Percentiles rank a stretch among this genome's conserved stretches.
These are phyloP conservation scores for Prietella phreatophila DNA, from an alignment of 2,113 vertebrate species.

Conservation along the genomic window DNA sequence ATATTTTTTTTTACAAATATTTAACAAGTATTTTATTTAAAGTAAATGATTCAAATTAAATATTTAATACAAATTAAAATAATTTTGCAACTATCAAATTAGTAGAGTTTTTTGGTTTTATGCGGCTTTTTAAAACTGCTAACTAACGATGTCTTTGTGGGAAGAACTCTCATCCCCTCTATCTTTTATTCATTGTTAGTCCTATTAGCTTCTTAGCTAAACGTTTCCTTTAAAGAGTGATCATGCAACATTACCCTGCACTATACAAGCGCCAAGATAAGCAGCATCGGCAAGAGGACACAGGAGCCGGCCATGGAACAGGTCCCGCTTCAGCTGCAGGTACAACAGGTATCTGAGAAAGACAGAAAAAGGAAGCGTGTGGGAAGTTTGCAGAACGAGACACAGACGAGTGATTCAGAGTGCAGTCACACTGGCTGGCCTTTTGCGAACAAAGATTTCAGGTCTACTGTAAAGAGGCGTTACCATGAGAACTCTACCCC, in stretches of 20 bases:
- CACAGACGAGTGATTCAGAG: neutral
- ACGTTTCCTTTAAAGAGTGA: neutral
- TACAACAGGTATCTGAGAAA: constrained; percentile 90
- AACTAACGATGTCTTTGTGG: neutral
- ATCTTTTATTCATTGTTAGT: neutral
- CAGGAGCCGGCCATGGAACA: constrained; percentile 94
- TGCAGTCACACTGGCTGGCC: neutral
- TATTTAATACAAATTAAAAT: neutral
- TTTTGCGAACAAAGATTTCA: neutral
- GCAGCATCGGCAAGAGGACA: constrained; percentile 94
- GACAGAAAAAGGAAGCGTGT: constrained; percentile 19
- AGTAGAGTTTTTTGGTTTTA: neutral
- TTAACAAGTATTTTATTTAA: no score
- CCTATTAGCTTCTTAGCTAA: neutral
- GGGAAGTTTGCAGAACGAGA: neutral
- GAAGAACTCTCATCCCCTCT: neutral
- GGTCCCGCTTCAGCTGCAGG: constrained; percentile 95
- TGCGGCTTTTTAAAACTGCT: neutral
- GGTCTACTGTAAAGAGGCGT: constrained; percentile 25
- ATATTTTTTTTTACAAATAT: no score
- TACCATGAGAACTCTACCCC: constrained; percentile 44
- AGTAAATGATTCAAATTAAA: no score
- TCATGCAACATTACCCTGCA: constrained; percentile 79
- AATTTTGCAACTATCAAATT: neutral
- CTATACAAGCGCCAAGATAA: constrained; percentile 90